These are phyloP conservation scores for Tipula helvola DNA, from an alignment of 2,888 invertebrate genomes.

Conservation along the genomic window DNA sequence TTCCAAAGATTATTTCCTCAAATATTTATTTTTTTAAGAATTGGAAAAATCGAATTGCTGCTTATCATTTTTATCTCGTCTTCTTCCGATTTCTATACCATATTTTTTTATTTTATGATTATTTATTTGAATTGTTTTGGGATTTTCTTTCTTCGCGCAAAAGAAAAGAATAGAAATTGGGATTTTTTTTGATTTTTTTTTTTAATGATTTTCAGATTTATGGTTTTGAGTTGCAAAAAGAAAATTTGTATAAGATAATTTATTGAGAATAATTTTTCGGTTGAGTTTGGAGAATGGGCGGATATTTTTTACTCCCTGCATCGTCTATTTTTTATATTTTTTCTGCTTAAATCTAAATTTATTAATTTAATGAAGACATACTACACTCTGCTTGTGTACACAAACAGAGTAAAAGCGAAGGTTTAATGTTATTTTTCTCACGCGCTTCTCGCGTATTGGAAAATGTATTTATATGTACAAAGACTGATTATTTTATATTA, in stretches of 20 bases:
- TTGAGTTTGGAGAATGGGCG: neutral
- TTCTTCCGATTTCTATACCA: neutral
- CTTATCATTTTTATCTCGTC: neutral
- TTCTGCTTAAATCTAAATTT: neutral
- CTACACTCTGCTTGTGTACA: neutral
- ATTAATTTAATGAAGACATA: neutral
- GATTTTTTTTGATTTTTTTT: neutral
- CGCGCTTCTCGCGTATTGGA: neutral
- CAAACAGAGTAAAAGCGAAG: neutral
- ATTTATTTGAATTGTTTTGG: slow-evolving; percentile 4
- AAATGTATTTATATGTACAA: neutral
- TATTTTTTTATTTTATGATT: neutral
- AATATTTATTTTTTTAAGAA: neutral
- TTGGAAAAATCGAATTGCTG: neutral
- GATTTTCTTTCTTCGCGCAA: neutral
- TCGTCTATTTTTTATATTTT: neutral
- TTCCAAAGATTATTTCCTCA: neutral
- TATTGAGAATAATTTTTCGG: neutral
- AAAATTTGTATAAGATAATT: neutral
- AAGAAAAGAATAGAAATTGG: neutral
- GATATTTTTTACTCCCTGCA: neutral
- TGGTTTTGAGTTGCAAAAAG: neutral
- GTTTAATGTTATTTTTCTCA: neutral
- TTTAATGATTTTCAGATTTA: neutral
- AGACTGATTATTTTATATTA: neutral